Conservation (phyloP, 2,888 invertebrate genomes). For the Athalia rosae region DNA sequence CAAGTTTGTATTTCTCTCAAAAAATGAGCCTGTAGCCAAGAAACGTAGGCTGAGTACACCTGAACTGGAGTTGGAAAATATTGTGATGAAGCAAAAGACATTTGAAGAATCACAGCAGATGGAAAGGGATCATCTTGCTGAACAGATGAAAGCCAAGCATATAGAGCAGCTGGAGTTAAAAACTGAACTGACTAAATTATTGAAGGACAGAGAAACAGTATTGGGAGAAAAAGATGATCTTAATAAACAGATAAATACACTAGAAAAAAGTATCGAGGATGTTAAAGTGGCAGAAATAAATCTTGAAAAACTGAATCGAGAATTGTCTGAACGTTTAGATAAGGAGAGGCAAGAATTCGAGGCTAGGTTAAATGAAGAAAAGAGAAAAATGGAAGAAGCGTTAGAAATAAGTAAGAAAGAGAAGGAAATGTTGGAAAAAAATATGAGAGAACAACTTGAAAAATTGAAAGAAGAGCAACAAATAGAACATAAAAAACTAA, state of each 20-base stretch:
- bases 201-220: constrained; percentile 74
- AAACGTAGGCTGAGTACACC: constrained; percentile 54
- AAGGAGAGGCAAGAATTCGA: constrained; percentile 76
- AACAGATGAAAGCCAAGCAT: constrained; percentile 73
- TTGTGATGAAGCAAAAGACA: constrained; percentile 61
- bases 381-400: constrained; percentile 75
- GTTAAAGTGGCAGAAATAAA: constrained; percentile 68
- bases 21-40: constrained; percentile 52
- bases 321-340: constrained; percentile 74
- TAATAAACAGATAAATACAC: constrained; percentile 72
- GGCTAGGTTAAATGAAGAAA: constrained; percentile 74
- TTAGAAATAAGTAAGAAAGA: constrained; percentile 72
- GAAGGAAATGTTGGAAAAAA: constrained; percentile 74
- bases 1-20: constrained; percentile 54
- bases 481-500: constrained; percentile 71
- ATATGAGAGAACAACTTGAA: constrained; percentile 74
- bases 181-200: constrained; percentile 72
- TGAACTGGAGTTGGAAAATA: constrained; percentile 53
- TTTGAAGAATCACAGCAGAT: constrained; percentile 63
- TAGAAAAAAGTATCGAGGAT: constrained; percentile 74
- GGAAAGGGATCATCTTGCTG: constrained; percentile 72
- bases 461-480: constrained; percentile 74
- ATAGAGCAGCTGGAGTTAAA: constrained; percentile 74
- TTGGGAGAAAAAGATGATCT: constrained; percentile 75
- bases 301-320: constrained; percentile 74